Evolutionary conservation across 2,888 invertebrate genomes (phyloP), one percentile per base, ranked within the genome.

Genomic region (Megastigmus dorsalis): DNA sequence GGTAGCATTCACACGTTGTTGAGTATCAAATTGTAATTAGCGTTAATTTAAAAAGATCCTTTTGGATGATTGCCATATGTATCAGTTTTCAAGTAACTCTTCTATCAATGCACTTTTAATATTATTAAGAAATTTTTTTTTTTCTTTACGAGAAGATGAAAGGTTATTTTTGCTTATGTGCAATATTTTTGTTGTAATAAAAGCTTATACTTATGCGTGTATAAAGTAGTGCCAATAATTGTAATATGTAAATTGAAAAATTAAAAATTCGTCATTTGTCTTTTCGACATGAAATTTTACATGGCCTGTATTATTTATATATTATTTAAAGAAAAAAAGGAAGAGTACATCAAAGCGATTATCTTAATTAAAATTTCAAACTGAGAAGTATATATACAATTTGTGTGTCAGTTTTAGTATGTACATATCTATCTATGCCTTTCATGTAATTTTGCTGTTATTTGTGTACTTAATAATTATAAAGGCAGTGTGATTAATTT

Each of bases 61-160:
- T 3, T 50, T 30, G 52, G 48, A 76, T 68, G 54, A 62, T 70
- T 76, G 76, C 69, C 76, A 73, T 73, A 73, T 70, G 41, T 70
- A 70, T 62, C 43, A 54, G 20, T 60, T 76, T 66, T 63, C 26
- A 59, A 67, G 15, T 55, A 41, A 65, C 7, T 55, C 28, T 36
- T 66, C 3, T 18, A 18, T n/a, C 9, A 36, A 48, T 59, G 28
- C 43, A 60, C 33, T 45, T 72, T 55, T 59, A n/a, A 36, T 7
- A 13, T 45, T 6, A 1, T 20, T 30, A 60, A 50, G 15, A 30
- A 30, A 26, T 15, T 18, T 33, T 67, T 18, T 33, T 67, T 7
- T 36, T 45, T 59, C 18, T 33, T 26, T 7, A 59, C 15, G 15
- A 26, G 3, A 23, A 54, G 26, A 55, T 23, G 15, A 38, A 15